Evolutionary conservation across 2,888 invertebrate genomes (phyloP).

Genomic region (Trachelus troglodyta): DNA sequence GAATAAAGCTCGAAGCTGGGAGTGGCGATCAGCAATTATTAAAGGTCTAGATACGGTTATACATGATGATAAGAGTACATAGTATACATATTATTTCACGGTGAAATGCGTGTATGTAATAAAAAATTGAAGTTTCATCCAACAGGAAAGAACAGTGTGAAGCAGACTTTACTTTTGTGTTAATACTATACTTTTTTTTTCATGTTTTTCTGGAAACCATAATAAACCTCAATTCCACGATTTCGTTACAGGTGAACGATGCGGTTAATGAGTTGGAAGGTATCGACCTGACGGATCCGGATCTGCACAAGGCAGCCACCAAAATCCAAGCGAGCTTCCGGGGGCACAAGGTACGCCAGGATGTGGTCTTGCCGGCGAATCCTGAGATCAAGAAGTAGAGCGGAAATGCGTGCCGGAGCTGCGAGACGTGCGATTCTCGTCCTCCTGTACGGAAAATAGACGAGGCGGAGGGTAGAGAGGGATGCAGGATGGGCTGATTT

Average conservation of each 20-base stretch:
- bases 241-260: conserved; percentile 56
- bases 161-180: too few species aligned
- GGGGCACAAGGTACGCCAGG: conserved; percentile 89
- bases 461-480: neutral
- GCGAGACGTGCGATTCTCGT: neutral
- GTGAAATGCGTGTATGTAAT: too few species aligned
- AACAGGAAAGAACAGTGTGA: neutral
- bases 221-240: neutral
- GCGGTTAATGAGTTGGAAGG: conserved; percentile 78
- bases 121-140: neutral
- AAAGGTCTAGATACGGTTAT: neutral
- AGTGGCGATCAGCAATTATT: neutral
- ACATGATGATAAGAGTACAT: neutral
- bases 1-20: neutral
- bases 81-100: neutral
- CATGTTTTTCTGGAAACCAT: neutral
- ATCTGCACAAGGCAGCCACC: conserved; percentile 88
- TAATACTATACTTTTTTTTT: neutral
- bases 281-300: conserved; percentile 87
- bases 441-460: neutral
- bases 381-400: conserved; percentile 48
- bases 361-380: conserved; percentile 54
- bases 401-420: conserved; percentile 1
- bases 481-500: conserved; percentile 1
- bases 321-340: conserved; percentile 94